A percentile compares a stretch with the other conserved stretches of the same genome.
Evolutionary conservation across 2,113 vertebrate species (phyloP).

Genomic region (Emydocephalus ijimae): DNA sequence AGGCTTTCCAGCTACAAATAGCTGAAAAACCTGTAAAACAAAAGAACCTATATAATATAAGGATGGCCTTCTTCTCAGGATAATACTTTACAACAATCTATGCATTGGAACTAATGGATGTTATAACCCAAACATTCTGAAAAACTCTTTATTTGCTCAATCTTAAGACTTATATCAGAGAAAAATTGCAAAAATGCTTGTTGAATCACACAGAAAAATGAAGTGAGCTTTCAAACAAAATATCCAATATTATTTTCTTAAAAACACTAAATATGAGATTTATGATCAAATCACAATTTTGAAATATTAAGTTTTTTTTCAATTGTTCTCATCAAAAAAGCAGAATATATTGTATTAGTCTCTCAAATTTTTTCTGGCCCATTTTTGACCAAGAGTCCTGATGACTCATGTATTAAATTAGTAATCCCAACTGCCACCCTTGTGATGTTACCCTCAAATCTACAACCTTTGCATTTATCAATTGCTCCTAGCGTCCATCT

Average conservation of each 20-base stretch:
- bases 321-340: not conserved
- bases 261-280: not conserved
- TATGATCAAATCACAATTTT: not conserved
- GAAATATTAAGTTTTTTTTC: not conserved
- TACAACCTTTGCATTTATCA: too few species aligned
- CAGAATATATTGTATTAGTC: not conserved
- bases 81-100: not conserved
- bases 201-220: not conserved
- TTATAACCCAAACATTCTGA: not conserved
- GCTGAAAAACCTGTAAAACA: not conserved
- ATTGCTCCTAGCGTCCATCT: not conserved
- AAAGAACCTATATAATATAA: not conserved
- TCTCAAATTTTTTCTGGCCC: not conserved
- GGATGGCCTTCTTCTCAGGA: not conserved
- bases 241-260: not conserved
- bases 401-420: not conserved
- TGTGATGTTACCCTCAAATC: not conserved
- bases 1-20: not conserved
- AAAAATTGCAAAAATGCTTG: not conserved
- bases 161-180: not conserved
- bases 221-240: not conserved
- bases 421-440: not conserved
- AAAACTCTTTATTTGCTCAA: not conserved
- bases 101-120: not conserved
- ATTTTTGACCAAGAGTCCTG: not conserved